Percentiles rank a stretch among this genome's conserved stretches.
Conservation (phyloP, 2,888 invertebrate genomes). For the Poecilus cupreus region DNA sequence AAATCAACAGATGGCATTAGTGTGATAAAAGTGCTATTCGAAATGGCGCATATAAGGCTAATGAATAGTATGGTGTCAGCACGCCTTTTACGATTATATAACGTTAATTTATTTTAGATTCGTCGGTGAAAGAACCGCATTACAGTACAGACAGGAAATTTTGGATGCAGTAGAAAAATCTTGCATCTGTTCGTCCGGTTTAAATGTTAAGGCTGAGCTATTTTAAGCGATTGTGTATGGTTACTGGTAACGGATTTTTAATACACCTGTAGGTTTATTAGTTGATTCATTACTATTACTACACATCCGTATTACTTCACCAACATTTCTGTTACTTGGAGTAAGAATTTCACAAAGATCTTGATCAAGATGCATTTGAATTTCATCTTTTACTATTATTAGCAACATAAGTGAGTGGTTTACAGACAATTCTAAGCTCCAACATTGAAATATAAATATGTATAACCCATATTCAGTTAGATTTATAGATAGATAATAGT, state of each 20-base stretch:
- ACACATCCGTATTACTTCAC: conserved; percentile 32
- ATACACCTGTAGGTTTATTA: conserved; percentile 8
- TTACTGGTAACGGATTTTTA: conserved; percentile 4
- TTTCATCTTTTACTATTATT: no score
- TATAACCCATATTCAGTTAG: no score
- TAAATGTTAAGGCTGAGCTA: conserved; percentile 52
- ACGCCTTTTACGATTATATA: not conserved
- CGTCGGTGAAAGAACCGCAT: not conserved
- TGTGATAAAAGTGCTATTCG: no score
- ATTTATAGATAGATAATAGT: no score
- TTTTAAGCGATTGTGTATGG: conserved; percentile 44
- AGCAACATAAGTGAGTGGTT: no score
- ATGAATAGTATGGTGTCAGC: not conserved
- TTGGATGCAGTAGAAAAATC: not conserved
- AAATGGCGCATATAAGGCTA: not conserved
- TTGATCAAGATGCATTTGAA: no score
- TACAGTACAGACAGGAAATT: not conserved
- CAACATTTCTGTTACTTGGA: not conserved
- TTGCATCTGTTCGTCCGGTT: not conserved
- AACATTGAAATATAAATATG: no score
- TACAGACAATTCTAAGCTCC: no score
- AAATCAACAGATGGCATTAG: not conserved
- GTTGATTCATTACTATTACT: not conserved
- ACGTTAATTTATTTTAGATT: not conserved
- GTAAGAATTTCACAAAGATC: no score